Conservation (phyloP, 2,888 invertebrate species). For the Lycophotia porphyrea region DNA sequence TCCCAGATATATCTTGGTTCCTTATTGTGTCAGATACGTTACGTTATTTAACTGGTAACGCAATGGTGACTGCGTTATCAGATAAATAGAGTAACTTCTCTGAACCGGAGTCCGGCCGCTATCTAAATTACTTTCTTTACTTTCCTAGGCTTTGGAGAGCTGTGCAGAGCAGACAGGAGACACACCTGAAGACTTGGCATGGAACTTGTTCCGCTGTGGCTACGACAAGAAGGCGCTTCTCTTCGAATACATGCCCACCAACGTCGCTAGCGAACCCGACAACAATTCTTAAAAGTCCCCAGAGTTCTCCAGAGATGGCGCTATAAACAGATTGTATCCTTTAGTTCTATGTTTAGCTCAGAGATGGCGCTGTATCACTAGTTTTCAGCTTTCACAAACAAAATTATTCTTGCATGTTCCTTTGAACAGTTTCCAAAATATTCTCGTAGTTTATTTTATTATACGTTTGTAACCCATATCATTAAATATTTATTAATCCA, state of each 20-base stretch:
- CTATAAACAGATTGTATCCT: constrained; percentile 20
- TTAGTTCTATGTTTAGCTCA: constrained; percentile 17
- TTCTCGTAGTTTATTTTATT: constrained; percentile 42
- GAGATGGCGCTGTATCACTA: constrained; percentile 35
- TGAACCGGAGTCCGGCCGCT: not conserved
- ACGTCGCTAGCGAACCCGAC: constrained; percentile 61
- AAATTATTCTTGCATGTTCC: constrained; percentile 29
- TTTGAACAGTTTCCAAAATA: constrained; percentile 28
- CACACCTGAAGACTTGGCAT: constrained; percentile 83
- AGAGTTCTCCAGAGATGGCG: constrained; percentile 51
- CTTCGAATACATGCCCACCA: constrained; percentile 81
- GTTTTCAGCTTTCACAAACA: constrained; percentile 28
- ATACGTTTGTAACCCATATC: constrained; percentile 31
- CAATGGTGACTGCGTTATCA: not conserved
- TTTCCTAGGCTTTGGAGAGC: constrained; percentile 79
- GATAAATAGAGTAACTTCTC: too few relatives aligned
- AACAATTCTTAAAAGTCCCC: constrained; percentile 64
- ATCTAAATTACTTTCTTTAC: not conserved
- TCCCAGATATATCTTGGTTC: not conserved
- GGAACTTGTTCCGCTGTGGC: constrained; percentile 86
- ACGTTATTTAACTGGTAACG: not conserved
- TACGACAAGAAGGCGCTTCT: constrained; percentile 83
- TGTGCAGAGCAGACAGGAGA: constrained; percentile 81
- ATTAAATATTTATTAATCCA: constrained; percentile 48
- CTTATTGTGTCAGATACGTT: not conserved